Conservation (phyloP, 2,888 invertebrate species). For the Phortica magna region DNA sequence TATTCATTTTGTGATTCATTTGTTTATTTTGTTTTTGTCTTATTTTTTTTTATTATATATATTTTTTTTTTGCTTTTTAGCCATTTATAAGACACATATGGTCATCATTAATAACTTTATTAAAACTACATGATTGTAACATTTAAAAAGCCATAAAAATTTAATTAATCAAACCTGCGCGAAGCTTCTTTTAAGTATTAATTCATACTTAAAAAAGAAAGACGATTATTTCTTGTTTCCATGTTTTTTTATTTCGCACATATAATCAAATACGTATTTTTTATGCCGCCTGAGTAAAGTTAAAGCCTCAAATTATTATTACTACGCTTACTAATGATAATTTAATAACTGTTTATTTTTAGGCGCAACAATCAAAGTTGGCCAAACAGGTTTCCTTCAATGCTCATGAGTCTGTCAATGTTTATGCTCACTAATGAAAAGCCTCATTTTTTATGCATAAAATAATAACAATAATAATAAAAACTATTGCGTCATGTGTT, state of each 20-base stretch:
- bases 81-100: not conserved
- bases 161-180: not conserved
- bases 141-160: not conserved
- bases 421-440: not conserved
- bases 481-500: constrained; percentile 2
- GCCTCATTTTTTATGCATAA: constrained; percentile 1
- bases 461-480: constrained; percentile 1
- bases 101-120: not conserved
- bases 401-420: not conserved
- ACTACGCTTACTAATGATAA: not conserved
- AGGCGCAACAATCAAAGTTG: constrained; percentile 4
- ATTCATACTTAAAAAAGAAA: not conserved
- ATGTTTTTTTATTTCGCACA: not conserved
- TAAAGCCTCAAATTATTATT: not conserved
- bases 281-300: too few species aligned
- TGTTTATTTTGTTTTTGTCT: too few species aligned
- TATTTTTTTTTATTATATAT: too few species aligned
- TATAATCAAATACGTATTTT: too few species aligned
- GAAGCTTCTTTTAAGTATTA: not conserved
- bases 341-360: constrained; percentile 6
- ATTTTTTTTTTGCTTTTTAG: too few species aligned
- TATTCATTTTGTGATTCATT: too few species aligned
- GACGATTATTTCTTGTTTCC: not conserved
- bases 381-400: not conserved
- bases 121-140: not conserved